Base-by-base conservation (phyloP, 2,113 vertebrate genomes). In the Sinocyclocheilus maitianheensis region DNA sequence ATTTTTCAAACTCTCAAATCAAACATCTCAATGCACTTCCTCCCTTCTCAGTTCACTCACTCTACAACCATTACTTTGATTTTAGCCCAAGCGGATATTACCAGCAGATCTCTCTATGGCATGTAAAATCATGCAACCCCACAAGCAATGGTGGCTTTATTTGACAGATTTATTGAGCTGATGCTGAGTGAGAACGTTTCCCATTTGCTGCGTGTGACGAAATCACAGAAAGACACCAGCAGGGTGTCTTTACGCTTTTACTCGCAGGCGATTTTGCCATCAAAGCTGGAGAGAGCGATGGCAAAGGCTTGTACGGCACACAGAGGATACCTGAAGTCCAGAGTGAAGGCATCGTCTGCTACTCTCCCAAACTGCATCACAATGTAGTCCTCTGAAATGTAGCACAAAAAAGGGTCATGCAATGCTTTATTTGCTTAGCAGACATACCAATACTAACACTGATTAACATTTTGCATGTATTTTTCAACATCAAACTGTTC, bases 321-420 rank as follows among this genome's bases (percentile, higher is more conserved):
- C 90, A 99, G 91, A 0, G 98, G 98, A 92, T 99, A 99, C 89
- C 94, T 97, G 93, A 94, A 99, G 92, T 99, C 97, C 93, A 99
- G 95, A 2, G 97, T 99, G 92, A 99, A 99, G 89, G 97, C 96
- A 8, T 99, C 98, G 0, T 99, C 98, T 0, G 97, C 97, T 90
- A 99, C 96, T 0, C 98, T 96, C 22, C 98, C 98, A 6, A 99
- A 99, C 94, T 99, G 98, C 96, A 99, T 96, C 92, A 99, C 96
- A 5, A 99, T 97, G 92, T 99, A 99, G 91, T 95, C 94, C 90
- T 92, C 98, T 99, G 93, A 14, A 89, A 89, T 51, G 74, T 3
- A 74, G 30, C 24, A 26, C 14, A 80, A 14, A 24, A 40, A 24
- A 43, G 12, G 18, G 37, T 20, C 69, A 20, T 40, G 34, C 3